Percentiles rank a stretch among this genome's conserved stretches.
These are phyloP conservation scores for Rhagium mordax DNA, from an alignment of 2,888 invertebrate species.

Conservation along the genomic window DNA sequence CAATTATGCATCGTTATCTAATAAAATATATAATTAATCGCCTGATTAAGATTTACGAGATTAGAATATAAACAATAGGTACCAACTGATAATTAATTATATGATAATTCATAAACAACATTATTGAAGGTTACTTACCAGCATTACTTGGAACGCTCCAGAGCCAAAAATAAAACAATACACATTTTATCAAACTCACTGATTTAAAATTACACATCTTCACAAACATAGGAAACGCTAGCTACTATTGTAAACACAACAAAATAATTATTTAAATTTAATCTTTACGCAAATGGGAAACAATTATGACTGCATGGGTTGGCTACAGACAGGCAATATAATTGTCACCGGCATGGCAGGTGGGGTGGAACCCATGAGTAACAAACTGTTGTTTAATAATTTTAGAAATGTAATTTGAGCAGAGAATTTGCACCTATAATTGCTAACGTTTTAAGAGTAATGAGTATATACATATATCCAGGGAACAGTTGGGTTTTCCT, in stretches of 20 bases:
- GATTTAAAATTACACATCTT: conserved; percentile 2
- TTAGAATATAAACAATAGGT: no score
- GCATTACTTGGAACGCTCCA: conserved; percentile 8
- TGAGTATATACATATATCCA: no score
- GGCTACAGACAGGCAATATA: background rate
- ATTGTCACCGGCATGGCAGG: conserved; percentile 3
- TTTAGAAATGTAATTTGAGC: background rate
- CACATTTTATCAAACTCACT: background rate
- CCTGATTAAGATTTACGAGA: no score
- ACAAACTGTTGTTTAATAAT: background rate
- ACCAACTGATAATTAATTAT: no score
- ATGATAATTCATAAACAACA: no score
- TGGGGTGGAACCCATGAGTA: background rate
- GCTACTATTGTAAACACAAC: conserved; percentile 4
- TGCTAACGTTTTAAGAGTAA: background rate
- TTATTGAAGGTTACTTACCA: conserved; percentile 21
- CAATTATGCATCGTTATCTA: no score
- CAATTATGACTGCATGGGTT: conserved; percentile 3
- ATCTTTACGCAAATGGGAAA: conserved; percentile 11
- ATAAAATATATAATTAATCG: no score
- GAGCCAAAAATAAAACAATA: background rate
- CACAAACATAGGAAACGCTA: background rate
- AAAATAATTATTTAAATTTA: no score
- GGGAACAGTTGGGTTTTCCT: background rate
- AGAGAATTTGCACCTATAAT: background rate